Base-by-base conservation (phyloP, 2,888 invertebrate genomes). In the Agrotis exclamationis region DNA sequence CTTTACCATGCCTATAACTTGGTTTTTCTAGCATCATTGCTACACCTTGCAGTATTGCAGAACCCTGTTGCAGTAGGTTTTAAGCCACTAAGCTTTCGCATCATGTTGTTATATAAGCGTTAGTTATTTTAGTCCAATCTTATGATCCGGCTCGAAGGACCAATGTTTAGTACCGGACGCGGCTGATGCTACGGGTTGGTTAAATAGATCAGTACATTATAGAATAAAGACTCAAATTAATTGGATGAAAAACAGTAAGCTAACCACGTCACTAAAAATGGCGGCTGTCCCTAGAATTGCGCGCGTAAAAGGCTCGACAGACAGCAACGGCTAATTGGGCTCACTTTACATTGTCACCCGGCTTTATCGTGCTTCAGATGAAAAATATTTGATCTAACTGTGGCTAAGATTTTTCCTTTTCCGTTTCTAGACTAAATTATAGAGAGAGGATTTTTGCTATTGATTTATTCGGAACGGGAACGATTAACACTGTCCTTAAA, bases 241-340 rank as follows among this genome's bases (percentile, higher is more conserved):
- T 22, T 44, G 3, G n/a, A 39, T 0, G 1, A 11, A 39, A 63
- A 5, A 24, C 22, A 9, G 6, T 50, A 18, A 20, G 20, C 5
- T 13, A 18, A 51, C 28, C 28, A 5, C 14, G 13, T 4, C 13
- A 18, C 20, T 16, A 3, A 22, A 57, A 18, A 56, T 51, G 74
- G 66, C 50, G 18, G 16, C 1, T 11, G 2, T 5, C n/a, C 47
- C 33, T 7, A 24, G 22, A n/a, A 33, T 88, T 90, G 89, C 79
- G 79, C 63, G 64, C 70, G 24, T 11, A 60, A 45, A 57, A 64
- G 64, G 71, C 75, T 70, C 77, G 80, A 83, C 82, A 79, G 82
- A 70, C 80, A 79, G 80, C 82, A 79, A 82, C 84, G 79, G 82
- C 91, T 93, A 93, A 93, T 93, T 93, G 93, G 93, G 89, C 87